Conservation (phyloP, 2,113 vertebrate genomes). For the Gallinago undulata region DNA sequence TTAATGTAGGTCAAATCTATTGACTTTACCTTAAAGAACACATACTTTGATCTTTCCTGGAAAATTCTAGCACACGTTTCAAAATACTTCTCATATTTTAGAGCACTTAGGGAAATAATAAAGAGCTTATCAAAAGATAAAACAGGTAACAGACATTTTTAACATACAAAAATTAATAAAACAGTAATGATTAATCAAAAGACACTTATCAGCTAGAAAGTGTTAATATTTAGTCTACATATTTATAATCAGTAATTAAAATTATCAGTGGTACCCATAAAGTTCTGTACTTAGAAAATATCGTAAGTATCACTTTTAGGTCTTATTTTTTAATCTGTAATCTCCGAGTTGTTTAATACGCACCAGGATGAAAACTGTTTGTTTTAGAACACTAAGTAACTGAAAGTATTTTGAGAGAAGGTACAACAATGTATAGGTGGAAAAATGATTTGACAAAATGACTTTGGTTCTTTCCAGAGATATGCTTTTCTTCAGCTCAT, state of each 20-base stretch:
- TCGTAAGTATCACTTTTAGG: background rate
- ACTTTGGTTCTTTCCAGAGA: background rate
- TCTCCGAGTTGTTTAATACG: background rate
- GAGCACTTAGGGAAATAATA: background rate
- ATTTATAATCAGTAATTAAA: background rate
- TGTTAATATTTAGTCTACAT: background rate
- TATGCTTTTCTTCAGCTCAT: background rate
- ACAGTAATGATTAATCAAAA: background rate
- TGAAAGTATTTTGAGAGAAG: background rate
- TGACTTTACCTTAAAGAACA: background rate
- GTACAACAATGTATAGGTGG: fast-evolving
- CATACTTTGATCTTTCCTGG: background rate
- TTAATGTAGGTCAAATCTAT: background rate
- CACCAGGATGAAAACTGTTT: background rate
- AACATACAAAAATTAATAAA: background rate
- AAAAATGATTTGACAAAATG: background rate
- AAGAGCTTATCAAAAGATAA: background rate
- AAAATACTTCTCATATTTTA: background rate
- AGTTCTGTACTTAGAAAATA: background rate
- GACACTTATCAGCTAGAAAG: background rate
- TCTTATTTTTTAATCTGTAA: background rate
- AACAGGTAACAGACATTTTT: background rate
- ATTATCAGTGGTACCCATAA: background rate
- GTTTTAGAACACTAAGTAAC: background rate
- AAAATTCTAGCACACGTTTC: background rate